Conservation (phyloP, 2,797 vertebrate genomes). For the Argya squamiceps region DNA sequence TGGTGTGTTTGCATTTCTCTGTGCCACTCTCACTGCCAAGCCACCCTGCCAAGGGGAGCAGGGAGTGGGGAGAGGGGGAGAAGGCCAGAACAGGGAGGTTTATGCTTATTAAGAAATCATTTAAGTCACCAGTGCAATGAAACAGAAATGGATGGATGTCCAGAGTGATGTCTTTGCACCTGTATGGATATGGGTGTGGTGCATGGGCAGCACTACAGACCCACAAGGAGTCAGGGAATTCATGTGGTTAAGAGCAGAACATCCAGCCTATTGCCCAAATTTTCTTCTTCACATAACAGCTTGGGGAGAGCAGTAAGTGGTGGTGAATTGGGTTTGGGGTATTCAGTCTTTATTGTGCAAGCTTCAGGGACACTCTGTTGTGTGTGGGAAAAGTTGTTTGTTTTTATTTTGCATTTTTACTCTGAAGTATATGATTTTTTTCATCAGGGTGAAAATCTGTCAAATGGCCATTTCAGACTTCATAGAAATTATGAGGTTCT, state of each 20-base stretch:
- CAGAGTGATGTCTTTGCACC: neutral
- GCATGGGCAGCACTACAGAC: neutral
- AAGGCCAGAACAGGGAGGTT: neutral
- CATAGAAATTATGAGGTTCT: constrained; percentile 73
- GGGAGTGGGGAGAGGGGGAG: neutral
- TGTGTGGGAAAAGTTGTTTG: constrained; percentile 2
- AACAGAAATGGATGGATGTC: neutral
- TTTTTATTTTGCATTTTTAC: constrained; percentile 44
- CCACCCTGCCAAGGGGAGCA: neutral
- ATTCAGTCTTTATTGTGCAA: neutral
- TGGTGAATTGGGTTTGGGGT: neutral
- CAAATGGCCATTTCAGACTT: constrained; percentile 71
- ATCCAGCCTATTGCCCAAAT: neutral
- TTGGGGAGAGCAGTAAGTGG: neutral
- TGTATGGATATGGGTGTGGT: neutral
- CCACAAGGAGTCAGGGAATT: neutral
- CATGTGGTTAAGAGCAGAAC: neutral
- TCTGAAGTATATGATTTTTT: constrained; percentile 52
- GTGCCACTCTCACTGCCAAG: neutral
- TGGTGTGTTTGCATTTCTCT: neutral
- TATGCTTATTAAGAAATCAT: neutral
- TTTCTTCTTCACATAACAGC: neutral
- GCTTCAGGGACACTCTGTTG: neutral
- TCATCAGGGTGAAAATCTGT: constrained; percentile 73
- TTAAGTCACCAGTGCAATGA: neutral